These are phyloP conservation scores for Lepus europaeus DNA, from an alignment of 2,113 vertebrate genomes.

Conservation along the genomic window DNA sequence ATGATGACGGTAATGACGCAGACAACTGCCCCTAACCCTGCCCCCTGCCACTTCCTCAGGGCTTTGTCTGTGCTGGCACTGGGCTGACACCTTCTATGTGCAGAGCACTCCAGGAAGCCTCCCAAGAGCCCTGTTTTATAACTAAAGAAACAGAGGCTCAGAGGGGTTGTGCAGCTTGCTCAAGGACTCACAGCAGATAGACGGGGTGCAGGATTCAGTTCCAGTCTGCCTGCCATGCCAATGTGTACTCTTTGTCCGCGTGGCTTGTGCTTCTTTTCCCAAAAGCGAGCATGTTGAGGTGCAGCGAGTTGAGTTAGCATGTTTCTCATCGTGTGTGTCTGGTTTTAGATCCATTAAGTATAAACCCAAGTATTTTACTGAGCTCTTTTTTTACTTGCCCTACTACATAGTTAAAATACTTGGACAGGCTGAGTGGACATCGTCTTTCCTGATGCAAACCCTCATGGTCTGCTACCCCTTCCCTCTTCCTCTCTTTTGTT, in stretches of 20 bases:
- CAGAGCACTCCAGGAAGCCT: background rate
- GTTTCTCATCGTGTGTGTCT: background rate
- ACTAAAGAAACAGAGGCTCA: background rate
- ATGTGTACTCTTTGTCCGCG: background rate
- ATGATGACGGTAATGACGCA: background rate
- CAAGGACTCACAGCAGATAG: background rate
- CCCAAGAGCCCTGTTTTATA: background rate
- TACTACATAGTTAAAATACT: background rate
- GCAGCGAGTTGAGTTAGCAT: conserved; percentile 30
- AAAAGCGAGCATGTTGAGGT: background rate
- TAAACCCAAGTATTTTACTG: conserved; percentile 33
- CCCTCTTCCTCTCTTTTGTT: background rate
- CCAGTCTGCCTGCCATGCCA: background rate
- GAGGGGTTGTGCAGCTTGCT: background rate
- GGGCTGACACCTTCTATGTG: background rate
- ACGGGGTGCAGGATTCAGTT: background rate
- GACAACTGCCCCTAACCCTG: background rate
- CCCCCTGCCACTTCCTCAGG: background rate
- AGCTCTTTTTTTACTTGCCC: background rate
- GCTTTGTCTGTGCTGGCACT: background rate
- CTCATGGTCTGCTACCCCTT: background rate
- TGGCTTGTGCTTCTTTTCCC: background rate
- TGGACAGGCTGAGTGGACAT: background rate
- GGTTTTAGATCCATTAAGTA: conserved; percentile 9
- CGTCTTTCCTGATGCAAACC: background rate